phyloP scores from a whole-genome alignment of 2,113 vertebrate species.

The Recurvirostra avosetta region DNA sequence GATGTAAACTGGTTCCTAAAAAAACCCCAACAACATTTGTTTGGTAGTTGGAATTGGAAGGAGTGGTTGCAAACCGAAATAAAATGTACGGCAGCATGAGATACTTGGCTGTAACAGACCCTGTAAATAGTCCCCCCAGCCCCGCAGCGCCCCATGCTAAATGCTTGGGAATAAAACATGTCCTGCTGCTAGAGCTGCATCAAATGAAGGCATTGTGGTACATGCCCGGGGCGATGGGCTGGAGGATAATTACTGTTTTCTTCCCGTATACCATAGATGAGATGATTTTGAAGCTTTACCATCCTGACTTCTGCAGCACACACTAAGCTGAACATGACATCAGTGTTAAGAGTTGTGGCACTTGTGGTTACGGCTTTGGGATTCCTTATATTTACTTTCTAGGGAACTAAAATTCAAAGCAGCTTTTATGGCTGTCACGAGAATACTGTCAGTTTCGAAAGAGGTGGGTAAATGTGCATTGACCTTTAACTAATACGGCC shows the following conservation, averaged over 20 bases:
- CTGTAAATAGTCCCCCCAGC: background rate
- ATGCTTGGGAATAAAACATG: background rate
- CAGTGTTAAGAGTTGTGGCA: slow-evolving; percentile 39
- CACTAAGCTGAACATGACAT: slow-evolving; percentile 9
- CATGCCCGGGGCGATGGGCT: background rate
- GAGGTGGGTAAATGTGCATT: slow-evolving; percentile 24
- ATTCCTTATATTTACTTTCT: slow-evolving; percentile 68
- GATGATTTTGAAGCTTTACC: background rate
- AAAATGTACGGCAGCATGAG: background rate
- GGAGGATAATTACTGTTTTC: slow-evolving; percentile 6
- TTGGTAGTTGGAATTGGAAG: background rate
- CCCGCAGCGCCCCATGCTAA: background rate
- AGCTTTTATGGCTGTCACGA: slow-evolving; percentile 57
- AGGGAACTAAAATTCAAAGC: slow-evolving; percentile 70
- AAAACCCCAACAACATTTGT: background rate
- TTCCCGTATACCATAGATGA: background rate
- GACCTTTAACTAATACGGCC: slow-evolving; percentile 31
- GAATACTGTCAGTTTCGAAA: slow-evolving; percentile 45
- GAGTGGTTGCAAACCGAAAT: background rate
- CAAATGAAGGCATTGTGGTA: slow-evolving; percentile 9
- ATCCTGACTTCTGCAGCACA: background rate
- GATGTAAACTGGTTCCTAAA: background rate
- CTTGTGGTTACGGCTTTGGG: slow-evolving; percentile 44
- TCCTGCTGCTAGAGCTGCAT: background rate
- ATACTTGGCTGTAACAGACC: background rate